Percentiles rank a stretch among this genome's conserved stretches.
phyloP scores from a whole-genome alignment of 2,113 vertebrate genomes.

The Terrapene triunguis region DNA sequence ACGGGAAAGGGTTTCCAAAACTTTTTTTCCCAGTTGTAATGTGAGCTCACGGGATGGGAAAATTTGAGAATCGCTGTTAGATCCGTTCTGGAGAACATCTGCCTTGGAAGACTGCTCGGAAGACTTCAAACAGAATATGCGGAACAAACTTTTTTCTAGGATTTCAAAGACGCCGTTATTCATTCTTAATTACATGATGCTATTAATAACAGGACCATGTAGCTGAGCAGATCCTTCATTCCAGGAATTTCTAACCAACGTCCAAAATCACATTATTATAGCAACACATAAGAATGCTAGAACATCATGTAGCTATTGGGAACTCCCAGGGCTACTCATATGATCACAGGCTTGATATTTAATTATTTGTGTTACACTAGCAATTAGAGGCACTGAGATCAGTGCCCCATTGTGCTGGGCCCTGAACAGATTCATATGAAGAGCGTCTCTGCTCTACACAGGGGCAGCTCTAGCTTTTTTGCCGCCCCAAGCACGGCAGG shows the following conservation, averaged over 20 bases:
- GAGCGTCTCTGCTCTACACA: neutral
- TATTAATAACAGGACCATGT: neutral
- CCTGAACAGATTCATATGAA: neutral
- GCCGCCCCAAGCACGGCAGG: too few species aligned
- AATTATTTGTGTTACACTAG: neutral
- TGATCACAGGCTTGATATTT: neutral
- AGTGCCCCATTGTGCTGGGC: neutral
- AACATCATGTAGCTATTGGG: neutral
- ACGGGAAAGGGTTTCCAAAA: neutral
- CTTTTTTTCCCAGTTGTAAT: neutral
- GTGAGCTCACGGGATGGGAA: neutral
- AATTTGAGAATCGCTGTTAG: neutral
- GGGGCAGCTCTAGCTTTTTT: too few species aligned
- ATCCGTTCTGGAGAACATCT: slow-evolving; percentile 26
- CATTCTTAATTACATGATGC: too few species aligned
- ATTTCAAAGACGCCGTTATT: neutral
- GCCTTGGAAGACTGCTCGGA: neutral
- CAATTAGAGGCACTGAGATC: neutral
- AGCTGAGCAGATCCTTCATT: neutral
- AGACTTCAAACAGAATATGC: neutral
- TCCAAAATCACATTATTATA: neutral
- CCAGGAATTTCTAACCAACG: neutral
- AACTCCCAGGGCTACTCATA: neutral
- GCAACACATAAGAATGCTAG: neutral
- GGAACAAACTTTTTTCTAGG: neutral